Evolutionary conservation across 2,797 vertebrate species (phyloP).

Genomic region (Phylloscopus collybita): DNA sequence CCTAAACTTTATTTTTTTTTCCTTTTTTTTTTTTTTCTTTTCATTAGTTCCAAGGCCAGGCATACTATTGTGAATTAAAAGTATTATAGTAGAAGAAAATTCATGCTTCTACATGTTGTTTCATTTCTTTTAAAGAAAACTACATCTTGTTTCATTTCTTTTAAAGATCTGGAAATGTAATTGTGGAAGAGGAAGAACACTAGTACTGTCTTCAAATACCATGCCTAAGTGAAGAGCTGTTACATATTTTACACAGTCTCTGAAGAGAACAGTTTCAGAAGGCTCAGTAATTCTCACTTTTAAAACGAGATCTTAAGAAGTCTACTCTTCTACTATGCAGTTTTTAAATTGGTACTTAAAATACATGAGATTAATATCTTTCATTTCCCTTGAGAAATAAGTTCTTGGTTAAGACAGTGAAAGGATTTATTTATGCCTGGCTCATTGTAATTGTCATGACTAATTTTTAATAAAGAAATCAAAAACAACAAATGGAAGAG

Average conservation of each 20-base stretch:
- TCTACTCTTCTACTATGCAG: not conserved
- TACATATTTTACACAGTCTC: not conserved
- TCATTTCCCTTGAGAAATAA: not conserved
- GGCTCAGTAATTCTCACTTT: not conserved
- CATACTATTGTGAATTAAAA: not conserved
- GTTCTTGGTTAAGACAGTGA: not conserved
- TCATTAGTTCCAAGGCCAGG: not conserved
- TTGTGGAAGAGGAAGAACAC: not conserved
- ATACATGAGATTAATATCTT: not conserved
- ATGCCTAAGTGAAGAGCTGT: not conserved
- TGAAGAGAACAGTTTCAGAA: not conserved
- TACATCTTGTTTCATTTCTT: not conserved
- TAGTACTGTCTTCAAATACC: not conserved
- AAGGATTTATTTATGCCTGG: not conserved
- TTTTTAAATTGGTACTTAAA: not conserved
- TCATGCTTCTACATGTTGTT: not conserved
- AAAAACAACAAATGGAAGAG: not conserved
- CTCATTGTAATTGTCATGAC: not conserved
- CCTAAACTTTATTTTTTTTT: not conserved
- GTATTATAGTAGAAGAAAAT: not conserved
- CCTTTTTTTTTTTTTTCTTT: too few species aligned
- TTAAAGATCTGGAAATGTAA: not conserved
- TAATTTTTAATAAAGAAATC: not conserved
- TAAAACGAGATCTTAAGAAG: not conserved
- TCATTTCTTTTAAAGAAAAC: too few species aligned